Evolutionary conservation across 2,888 invertebrate genomes (phyloP), one percentile per base, ranked within the genome.

Genomic region (Phasia obesa): DNA sequence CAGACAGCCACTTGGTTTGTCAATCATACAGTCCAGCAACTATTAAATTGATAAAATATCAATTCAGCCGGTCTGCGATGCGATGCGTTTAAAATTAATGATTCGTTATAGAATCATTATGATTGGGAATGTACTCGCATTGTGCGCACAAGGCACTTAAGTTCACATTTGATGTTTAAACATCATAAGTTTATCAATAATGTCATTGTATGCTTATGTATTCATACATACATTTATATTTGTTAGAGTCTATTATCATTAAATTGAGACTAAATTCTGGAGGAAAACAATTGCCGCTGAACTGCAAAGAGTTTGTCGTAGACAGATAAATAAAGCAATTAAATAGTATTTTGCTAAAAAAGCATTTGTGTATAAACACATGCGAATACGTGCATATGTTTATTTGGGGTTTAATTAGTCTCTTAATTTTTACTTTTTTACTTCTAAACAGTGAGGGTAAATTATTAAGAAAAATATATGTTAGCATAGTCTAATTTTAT

Each of bases 61-160:
- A 27, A 42, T 13, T 42, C 65, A 53, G 42, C 25, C 31, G 31
- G 65, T 59, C 31, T 79, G 44, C n/a, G 73, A 73, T 53, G 51
- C 23, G 35, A 79, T 79, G 65, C 65, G 35, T 65, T 73, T 59
- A 73, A 73, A 67, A 53, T 65, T 79, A 73, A 79, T 59, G 59
- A 79, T 35, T 73, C 35, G 31, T 59, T 73, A 60, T 67, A 51
- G 53, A 73, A 44, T 73, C 65, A 73, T 59, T 25, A 60, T 53
- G 23, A 69, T 67, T 49, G 65, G 67, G 67, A 71, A n/a, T n/a
- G n/a, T n/a, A n/a, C n/a, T n/a, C 51, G 73, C 49, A 59, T 17
- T 15, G 35, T 53, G 25, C 7, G 25, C 60, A 35, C 35, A 35
- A 11, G 35, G 9, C 11, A 35, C 9, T 35, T 35, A 35, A 35